Percentiles rank a stretch among this genome's conserved stretches.
Conservation (phyloP, 1,140 invertebrate species). For the Penaeus vannamei region DNA sequence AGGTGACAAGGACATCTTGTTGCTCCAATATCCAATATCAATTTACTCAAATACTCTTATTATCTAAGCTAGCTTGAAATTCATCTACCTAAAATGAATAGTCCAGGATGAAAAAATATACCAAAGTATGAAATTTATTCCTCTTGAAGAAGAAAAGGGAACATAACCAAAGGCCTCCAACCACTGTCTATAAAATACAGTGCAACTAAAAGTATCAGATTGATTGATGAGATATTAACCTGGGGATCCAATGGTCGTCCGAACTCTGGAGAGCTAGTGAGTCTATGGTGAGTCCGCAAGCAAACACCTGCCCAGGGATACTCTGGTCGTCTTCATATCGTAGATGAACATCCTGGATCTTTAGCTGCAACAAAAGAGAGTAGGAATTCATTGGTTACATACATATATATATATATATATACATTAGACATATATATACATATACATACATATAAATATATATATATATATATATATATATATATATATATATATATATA, state of each 20-base stretch:
- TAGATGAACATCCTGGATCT: constrained; percentile 76
- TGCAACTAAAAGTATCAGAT: background rate
- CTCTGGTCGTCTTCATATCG: constrained; percentile 75
- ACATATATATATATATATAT: background rate
- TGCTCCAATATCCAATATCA: too few relatives aligned
- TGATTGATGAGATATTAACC: constrained; percentile 18
- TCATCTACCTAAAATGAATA: background rate
- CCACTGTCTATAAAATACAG: too few relatives aligned
- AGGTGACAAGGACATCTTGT: too few relatives aligned
- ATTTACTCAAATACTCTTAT: too few relatives aligned
- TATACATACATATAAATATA: too few relatives aligned
- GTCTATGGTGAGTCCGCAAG: constrained; percentile 75
- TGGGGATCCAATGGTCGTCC: constrained; percentile 74
- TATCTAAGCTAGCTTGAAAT: background rate
- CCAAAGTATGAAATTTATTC: background rate
- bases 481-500: too few relatives aligned
- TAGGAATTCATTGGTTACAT: background rate
- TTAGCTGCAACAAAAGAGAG: constrained; percentile 72
- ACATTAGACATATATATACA: too few relatives aligned
- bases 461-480: too few relatives aligned
- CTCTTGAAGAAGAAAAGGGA: background rate
- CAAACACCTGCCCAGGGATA: constrained; percentile 73
- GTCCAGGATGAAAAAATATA: background rate
- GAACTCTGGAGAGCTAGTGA: constrained; percentile 76
- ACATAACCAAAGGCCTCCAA: too few relatives aligned